Evolutionary conservation across 2,113 vertebrate genomes (phyloP).

Genomic region (Chaetops frenatus): DNA sequence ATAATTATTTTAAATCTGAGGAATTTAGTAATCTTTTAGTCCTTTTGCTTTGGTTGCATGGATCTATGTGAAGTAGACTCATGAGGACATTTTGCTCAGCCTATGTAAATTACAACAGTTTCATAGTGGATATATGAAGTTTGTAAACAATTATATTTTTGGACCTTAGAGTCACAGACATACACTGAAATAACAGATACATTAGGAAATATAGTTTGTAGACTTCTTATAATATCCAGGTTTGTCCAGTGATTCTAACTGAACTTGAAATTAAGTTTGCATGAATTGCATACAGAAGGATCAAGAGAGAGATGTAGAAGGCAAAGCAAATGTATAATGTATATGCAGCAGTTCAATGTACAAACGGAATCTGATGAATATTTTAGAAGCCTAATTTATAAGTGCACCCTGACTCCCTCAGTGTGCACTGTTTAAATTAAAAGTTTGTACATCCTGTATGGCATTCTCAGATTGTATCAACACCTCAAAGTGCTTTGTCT

Average conservation of each 20-base stretch:
- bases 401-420: neutral
- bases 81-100: neutral
- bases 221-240: neutral
- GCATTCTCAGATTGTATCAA: neutral
- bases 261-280: neutral
- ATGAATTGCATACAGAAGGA: neutral
- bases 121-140: neutral
- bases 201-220: neutral
- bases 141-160: neutral
- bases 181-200: neutral
- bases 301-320: neutral
- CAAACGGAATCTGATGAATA: slow-evolving; percentile 6
- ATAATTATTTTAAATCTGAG: neutral
- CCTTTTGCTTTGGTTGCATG: neutral
- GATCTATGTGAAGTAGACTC: neutral
- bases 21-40: neutral
- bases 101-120: neutral
- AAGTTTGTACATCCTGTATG: neutral
- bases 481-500: neutral
- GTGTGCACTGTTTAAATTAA: neutral
- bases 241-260: neutral
- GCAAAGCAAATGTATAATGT: slow-evolving; percentile 12
- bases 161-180: neutral
- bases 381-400: slow-evolving; percentile 20
- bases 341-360: neutral